phyloP scores from a whole-genome alignment of 2,113 vertebrate genomes.

The Istiophorus platypterus region DNA sequence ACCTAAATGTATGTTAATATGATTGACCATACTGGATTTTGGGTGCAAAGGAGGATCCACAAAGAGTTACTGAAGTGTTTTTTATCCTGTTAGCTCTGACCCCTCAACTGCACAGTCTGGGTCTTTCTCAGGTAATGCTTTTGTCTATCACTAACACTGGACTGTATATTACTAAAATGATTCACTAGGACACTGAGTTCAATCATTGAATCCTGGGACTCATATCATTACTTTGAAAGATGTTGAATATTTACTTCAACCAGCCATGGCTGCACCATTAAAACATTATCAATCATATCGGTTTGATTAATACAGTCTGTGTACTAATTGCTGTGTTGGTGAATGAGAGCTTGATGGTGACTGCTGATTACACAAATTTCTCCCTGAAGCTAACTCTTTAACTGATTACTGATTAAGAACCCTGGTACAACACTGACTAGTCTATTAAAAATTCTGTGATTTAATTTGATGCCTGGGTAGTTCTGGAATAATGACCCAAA shows the following conservation, averaged over 20 bases:
- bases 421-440: background rate
- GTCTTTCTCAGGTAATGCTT: background rate
- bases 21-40: background rate
- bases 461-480: background rate
- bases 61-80: background rate
- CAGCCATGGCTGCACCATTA: background rate
- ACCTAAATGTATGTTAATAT: background rate
- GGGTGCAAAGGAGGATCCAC: background rate
- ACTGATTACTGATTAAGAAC: constrained; percentile 5
- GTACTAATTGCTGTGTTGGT: constrained; percentile 1
- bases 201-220: background rate
- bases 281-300: constrained; percentile 21
- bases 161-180: too few relatives aligned
- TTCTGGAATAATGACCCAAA: too few relatives aligned
- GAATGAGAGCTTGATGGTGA: constrained; percentile 14
- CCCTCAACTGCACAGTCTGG: background rate
- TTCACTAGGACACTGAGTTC: too few relatives aligned
- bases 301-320: constrained; percentile 26
- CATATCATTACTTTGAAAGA: constrained; percentile 7
- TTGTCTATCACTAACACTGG: too few relatives aligned
- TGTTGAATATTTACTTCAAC: constrained; percentile 8
- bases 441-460: background rate
- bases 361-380: constrained; percentile 5
- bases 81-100: background rate
- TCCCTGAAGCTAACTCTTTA: background rate